These are phyloP conservation scores for Eilema caniola DNA, from an alignment of 2,888 invertebrate genomes.

Conservation along the genomic window DNA sequence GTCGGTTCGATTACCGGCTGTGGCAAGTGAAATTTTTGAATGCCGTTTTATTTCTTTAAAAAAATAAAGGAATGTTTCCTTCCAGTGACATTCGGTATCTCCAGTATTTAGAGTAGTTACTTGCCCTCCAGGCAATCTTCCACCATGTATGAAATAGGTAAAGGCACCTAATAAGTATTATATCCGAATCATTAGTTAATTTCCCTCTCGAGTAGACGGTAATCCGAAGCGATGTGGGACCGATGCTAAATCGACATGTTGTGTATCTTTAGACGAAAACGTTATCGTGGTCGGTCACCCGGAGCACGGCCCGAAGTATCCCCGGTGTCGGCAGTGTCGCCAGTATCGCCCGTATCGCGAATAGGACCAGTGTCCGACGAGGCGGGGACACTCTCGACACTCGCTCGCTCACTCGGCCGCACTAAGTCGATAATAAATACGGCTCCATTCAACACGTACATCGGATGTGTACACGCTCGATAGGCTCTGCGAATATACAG, in stretches of 20 bases:
- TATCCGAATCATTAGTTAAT: no score
- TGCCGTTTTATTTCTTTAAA: no score
- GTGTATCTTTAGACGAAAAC: not conserved
- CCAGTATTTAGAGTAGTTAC: no score
- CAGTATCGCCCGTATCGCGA: no score
- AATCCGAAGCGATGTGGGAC: not conserved
- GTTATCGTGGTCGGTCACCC: not conserved
- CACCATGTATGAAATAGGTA: no score
- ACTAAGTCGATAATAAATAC: conserved; percentile 15
- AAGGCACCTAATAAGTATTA: no score
- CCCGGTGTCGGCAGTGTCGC: no score
- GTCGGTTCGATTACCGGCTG: no score
- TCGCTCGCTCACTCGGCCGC: conserved; percentile 3
- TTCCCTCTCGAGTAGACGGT: not conserved
- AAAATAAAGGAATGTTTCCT: no score
- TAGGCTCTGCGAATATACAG: not conserved
- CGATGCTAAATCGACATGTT: not conserved
- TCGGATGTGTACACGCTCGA: not conserved
- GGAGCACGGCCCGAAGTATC: not conserved
- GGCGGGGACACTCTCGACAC: not conserved
- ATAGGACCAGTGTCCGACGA: not conserved
- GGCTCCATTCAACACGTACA: not conserved
- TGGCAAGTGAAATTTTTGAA: no score
- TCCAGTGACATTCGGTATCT: no score
- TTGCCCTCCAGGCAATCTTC: no score